phyloP scores from a whole-genome alignment of 2,797 vertebrate genomes.

The Vespertilio murinus region DNA sequence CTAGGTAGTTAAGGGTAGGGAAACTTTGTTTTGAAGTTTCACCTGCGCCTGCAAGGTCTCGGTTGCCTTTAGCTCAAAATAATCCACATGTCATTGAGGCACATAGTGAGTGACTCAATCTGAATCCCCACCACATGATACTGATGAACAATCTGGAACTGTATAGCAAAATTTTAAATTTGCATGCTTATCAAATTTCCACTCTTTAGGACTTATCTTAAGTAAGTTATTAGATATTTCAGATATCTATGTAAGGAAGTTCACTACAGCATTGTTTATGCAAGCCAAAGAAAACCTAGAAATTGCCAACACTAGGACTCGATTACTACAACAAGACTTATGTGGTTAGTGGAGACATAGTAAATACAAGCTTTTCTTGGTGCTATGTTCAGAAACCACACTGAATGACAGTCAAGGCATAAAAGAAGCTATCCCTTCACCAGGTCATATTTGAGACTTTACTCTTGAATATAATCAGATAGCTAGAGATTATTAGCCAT shows the following conservation, averaged over 20 bases:
- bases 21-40: not conserved
- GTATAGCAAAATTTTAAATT: not conserved
- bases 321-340: constrained; percentile 4
- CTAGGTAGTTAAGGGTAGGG: not conserved
- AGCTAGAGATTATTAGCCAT: not conserved
- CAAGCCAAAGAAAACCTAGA: not conserved
- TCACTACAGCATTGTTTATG: not conserved
- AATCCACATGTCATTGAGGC: not conserved
- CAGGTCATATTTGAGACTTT: constrained; percentile 5
- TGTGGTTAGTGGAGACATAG: not conserved
- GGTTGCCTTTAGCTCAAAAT: not conserved
- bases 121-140: not conserved
- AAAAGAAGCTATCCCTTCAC: not conserved
- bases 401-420: constrained; percentile 12
- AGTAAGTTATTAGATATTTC: constrained; percentile 28
- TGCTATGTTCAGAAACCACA: not conserved
- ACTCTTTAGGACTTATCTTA: constrained; percentile 6
- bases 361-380: constrained; percentile 11
- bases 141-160: not conserved
- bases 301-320: not conserved
- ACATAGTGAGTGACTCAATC: not conserved
- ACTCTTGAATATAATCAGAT: not conserved
- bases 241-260: not conserved
- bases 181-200: not conserved
- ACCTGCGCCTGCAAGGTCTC: not conserved